Evolutionary conservation across 2,113 vertebrate species (phyloP), one percentile per base, ranked within the genome.

Genomic region (Perca fluviatilis): DNA sequence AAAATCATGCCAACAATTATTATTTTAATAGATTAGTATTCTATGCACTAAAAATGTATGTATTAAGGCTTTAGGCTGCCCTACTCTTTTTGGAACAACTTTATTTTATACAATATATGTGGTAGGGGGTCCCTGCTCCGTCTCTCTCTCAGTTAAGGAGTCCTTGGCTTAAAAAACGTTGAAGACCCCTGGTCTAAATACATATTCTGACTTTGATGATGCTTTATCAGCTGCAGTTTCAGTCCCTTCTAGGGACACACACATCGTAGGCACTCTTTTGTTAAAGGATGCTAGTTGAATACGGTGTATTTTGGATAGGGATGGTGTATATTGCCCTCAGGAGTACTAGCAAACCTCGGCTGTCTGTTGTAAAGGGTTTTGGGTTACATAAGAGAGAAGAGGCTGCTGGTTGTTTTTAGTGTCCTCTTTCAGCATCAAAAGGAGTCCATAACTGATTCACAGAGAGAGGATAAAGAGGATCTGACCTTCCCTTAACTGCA

Each of bases 401-500:
- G 61, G 68, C 11, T 61, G 33, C 46, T 69, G 50, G 61, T 57
- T 79, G 69, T 79, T 58, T 73, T 65, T 65, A 77, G 14, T 25
- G 46, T 60, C 50, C 18, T 64, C 74, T 78, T 27, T 36, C 63
- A 74, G 47, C 67, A 74, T 86, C 74, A 62, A 80, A 80, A 77
- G 54, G 69, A 84, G 71, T 74, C 70, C 13, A 14, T 74, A 53
- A 57, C 53, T 61, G 54, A 60, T 33, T 18, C 46, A 61, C 61
- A 57, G 30, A 75, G 36, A 43, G 83, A 60, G 67, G 13, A 54
- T 46, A 51, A 75, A 72, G 69, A 80, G 82, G 71, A 75, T 57
- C 27, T 84, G 82, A 82, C 79, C 79, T 91, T 79, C 71, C 82
- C 54, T 84, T 72, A 78, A 78, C 85, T 79, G 33, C 56, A 56